These are phyloP conservation scores for Prolemur simus DNA, from an alignment of 2,113 vertebrate species.

Conservation along the genomic window DNA sequence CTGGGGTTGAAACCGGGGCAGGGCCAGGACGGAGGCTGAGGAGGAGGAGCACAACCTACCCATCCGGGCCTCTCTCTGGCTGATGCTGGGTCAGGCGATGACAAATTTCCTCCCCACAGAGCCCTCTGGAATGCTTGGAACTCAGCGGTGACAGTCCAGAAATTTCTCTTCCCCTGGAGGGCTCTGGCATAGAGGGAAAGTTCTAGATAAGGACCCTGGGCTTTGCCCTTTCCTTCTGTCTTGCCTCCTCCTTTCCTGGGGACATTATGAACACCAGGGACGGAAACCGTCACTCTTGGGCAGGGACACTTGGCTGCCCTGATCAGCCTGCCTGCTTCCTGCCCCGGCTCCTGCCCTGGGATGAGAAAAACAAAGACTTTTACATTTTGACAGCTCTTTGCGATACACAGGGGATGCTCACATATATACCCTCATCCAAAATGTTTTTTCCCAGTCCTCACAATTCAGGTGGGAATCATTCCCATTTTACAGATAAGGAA, in stretches of 20 bases:
- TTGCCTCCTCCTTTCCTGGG: slow-evolving; percentile 29
- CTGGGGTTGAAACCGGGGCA: background rate
- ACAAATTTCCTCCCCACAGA: slow-evolving; percentile 48
- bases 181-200: background rate
- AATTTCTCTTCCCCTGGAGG: slow-evolving; percentile 54
- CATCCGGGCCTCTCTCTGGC: background rate
- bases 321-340: slow-evolving; percentile 21
- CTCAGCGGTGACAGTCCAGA: slow-evolving; percentile 53
- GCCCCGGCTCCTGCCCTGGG: background rate
- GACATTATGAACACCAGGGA: background rate
- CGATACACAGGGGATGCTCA: background rate
- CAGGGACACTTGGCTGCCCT: background rate
- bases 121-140: slow-evolving; percentile 73
- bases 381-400: background rate
- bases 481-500: background rate
- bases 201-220: slow-evolving; percentile 60
- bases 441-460: background rate
- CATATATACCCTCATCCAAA: background rate
- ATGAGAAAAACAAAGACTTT: background rate
- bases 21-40: background rate
- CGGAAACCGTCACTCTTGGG: background rate
- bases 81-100: background rate
- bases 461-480: background rate
- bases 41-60: background rate
- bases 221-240: slow-evolving; percentile 10